Evolutionary conservation across 2,888 invertebrate species (phyloP), one percentile per base, ranked within the genome.

Genomic region (Drosophila phalerata): DNA sequence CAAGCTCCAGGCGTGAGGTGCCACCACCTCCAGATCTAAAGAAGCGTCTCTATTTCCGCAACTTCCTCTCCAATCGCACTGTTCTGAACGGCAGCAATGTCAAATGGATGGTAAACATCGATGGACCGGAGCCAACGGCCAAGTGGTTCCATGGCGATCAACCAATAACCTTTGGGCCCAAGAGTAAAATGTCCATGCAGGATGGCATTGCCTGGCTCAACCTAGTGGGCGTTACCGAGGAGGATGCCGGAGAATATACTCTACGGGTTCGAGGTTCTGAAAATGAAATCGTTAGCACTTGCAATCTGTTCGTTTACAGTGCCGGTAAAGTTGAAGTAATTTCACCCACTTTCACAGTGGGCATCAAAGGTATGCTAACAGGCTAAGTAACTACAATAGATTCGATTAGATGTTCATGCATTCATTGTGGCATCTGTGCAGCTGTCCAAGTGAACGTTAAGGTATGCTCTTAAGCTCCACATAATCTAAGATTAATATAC

Each of bases 151-250:
- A 90, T 30, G 95, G 97, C 88, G 96, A 96, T 1, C 92, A 94
- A 51, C 90, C 93, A 17, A 90, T 96, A 13, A 93, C 94, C 15
- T 93, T 94, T 73, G 94, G 94, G 73, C 93, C 94, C 34, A 95
- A 94, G 77, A 95, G 94, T 84, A 94, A 93, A 89, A 94, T 94
- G 30, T 95, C 94, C 64, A 94, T 94, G 73, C 93, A 94, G 25
- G 95, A 96, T 86, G 96, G 96, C 5, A 93, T 96, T 55, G 95
- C 96, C 19, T 96, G 95, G 73, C 91, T 97, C 51, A 96, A 97
- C 92, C 94, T 97, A 25, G 92, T 95, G 10, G 95, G 95, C 69
- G 95, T 96, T 0, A 93, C 94, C 0, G 94, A 95, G 0, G 94
- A 94, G 63, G 97, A 97, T 90, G 94, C 95, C 11, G 97, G 96